Evolutionary conservation across 37 sponge, comb jelly and placozoan species (phyloP).

Genomic region (Geodia barretti): DNA sequence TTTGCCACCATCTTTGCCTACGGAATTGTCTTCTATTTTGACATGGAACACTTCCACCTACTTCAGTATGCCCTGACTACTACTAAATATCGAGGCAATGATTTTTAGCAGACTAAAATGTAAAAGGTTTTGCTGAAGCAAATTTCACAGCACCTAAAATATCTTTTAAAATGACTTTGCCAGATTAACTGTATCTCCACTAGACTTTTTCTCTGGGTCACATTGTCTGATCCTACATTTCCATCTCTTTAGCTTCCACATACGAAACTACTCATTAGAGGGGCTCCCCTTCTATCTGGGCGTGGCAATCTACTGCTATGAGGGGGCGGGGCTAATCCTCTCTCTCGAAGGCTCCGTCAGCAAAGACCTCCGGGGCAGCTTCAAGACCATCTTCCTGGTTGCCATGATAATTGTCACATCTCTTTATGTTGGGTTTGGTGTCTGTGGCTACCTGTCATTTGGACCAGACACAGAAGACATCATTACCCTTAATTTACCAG

Average conservation of each 20-base stretch:
- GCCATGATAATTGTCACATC: slow-evolving; percentile 55
- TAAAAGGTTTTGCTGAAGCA: too few relatives aligned
- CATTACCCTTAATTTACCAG: slow-evolving; percentile 90
- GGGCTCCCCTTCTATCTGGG: slow-evolving; percentile 92
- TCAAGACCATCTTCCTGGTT: slow-evolving; percentile 80
- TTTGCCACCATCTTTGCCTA: slow-evolving; percentile 93
- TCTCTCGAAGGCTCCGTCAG: slow-evolving; percentile 79
- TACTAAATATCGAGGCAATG: background rate
- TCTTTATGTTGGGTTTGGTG: slow-evolving; percentile 88
- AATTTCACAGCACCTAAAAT: too few relatives aligned
- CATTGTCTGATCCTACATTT: too few relatives aligned
- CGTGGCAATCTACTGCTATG: slow-evolving; percentile 91
- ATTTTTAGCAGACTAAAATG: too few relatives aligned
- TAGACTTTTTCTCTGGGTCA: too few relatives aligned
- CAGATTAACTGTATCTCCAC: too few relatives aligned
- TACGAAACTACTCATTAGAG: slow-evolving; percentile 42
- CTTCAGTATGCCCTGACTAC: slow-evolving; percentile 63
- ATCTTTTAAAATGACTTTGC: too few relatives aligned
- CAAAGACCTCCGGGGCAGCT: slow-evolving; percentile 51
- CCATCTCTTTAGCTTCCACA: slow-evolving; percentile 33
- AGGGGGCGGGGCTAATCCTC: slow-evolving; percentile 96
- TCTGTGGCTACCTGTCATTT: slow-evolving; percentile 92
- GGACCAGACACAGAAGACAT: slow-evolving; percentile 81
- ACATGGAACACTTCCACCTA: slow-evolving; percentile 79
- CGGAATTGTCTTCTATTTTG: slow-evolving; percentile 90